Conservation (phyloP, 2,113 vertebrate genomes). For the Austrofundulus limnaeus region DNA sequence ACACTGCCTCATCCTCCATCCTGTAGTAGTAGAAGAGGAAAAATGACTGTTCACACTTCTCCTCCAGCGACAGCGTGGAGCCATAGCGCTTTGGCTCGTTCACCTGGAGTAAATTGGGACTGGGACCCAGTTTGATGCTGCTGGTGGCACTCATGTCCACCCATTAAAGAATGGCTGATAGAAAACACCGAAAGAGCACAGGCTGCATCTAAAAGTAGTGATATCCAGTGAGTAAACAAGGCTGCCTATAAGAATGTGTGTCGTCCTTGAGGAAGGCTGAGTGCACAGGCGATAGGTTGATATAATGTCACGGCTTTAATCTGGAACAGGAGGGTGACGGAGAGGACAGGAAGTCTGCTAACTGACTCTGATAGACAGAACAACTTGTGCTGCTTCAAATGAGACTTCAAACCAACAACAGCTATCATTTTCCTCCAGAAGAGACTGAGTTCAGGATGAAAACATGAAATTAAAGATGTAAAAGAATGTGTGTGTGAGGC, state of each 20-base stretch:
- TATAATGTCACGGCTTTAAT: constrained; percentile 58
- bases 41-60: constrained; percentile 96
- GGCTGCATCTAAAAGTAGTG: neutral
- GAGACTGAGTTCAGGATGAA: neutral
- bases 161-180: constrained; percentile 40
- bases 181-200: neutral
- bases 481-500: constrained; percentile 26
- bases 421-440: neutral
- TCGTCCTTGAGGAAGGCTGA: constrained; percentile 44
- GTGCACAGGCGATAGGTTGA: constrained; percentile 26
- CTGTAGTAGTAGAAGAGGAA: constrained; percentile 99
- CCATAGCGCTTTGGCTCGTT: constrained; percentile 84
- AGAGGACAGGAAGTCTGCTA: constrained; percentile 66
- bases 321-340: constrained; percentile 49
- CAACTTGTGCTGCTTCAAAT: constrained; percentile 43
- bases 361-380: constrained; percentile 64
- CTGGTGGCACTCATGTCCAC: constrained; percentile 70
- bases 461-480: neutral
- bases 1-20: constrained; percentile 98
- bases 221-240: neutral
- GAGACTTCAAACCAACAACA: neutral
- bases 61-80: constrained; percentile 85
- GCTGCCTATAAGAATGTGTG: neutral
- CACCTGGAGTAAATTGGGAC: constrained; percentile 83
- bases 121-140: constrained; percentile 75